phyloP scores from a whole-genome alignment of 2,888 invertebrate species.

The Danaus chrysippus region DNA sequence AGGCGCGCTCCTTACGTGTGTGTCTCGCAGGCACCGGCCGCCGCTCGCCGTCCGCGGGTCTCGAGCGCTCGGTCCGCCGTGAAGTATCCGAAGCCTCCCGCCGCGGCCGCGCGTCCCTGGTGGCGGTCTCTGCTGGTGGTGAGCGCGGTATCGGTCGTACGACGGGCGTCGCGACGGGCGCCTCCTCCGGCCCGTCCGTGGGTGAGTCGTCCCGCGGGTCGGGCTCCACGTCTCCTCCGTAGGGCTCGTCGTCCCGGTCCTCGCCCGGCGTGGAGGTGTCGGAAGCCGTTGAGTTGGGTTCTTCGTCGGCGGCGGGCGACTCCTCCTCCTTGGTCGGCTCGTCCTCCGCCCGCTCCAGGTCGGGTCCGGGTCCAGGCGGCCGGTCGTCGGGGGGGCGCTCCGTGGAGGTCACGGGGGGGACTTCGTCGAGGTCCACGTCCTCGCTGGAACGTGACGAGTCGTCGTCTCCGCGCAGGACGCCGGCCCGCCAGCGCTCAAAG shows the following conservation, averaged over 20 bases:
- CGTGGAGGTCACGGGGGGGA: constrained; percentile 17
- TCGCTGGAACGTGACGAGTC: constrained; percentile 51
- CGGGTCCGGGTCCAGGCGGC: constrained; percentile 17
- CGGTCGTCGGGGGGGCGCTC: constrained; percentile 9
- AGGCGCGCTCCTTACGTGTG: constrained; percentile 36
- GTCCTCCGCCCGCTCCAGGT: constrained; percentile 10
- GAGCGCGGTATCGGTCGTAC: constrained; percentile 17
- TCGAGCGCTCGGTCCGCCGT: constrained; percentile 25
- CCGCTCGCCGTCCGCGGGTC: constrained; percentile 26
- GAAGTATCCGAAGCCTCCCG: constrained; percentile 29
- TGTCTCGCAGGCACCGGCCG: constrained; percentile 24
- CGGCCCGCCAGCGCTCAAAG: constrained; percentile 63
- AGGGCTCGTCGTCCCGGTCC: constrained; percentile 34
- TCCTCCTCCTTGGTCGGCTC: constrained; percentile 19
- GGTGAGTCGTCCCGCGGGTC: constrained; percentile 22
- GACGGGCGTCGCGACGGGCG: constrained; percentile 20
- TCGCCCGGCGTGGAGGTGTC: constrained; percentile 42
- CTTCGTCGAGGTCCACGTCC: constrained; percentile 40
- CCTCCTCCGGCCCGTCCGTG: constrained; percentile 13
- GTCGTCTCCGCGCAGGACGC: constrained; percentile 48
- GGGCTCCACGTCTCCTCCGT: constrained; percentile 40
- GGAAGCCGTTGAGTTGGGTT: constrained; percentile 43
- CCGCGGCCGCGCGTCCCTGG: constrained; percentile 24
- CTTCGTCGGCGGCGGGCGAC: constrained; percentile 37
- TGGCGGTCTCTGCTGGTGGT: constrained; percentile 24